Evolutionary conservation across 2,888 invertebrate species (phyloP).

Genomic region (Lithophane ornitopus): DNA sequence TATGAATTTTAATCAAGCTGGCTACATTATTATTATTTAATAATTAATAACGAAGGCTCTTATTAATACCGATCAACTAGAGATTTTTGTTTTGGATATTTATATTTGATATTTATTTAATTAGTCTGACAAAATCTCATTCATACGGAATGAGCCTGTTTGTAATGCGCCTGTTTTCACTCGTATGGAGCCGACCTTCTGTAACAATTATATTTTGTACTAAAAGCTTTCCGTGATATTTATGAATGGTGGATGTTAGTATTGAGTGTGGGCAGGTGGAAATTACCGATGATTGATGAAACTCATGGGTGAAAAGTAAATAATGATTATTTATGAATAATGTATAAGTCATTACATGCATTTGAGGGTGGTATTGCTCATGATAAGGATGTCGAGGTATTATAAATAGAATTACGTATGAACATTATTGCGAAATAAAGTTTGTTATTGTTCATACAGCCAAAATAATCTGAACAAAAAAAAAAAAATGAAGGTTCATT

Average conservation of each 20-base stretch:
- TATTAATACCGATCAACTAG: background rate
- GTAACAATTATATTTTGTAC: background rate
- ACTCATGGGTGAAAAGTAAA: background rate
- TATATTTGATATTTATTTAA: background rate
- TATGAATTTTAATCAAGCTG: background rate
- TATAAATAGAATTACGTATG: no score
- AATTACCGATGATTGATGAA: slow-evolving; percentile 21
- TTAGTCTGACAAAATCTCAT: background rate
- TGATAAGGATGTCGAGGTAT: background rate
- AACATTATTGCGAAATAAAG: background rate
- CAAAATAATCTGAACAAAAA: background rate
- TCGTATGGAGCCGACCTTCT: background rate
- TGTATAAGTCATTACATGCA: background rate
- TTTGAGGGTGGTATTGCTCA: background rate
- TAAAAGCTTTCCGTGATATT: background rate
- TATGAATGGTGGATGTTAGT: background rate
- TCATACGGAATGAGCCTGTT: no score
- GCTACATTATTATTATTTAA: background rate
- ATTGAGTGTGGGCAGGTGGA: background rate
- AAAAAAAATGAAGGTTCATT: no score
- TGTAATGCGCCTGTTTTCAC: no score
- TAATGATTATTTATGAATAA: slow-evolving; percentile 20
- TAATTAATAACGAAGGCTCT: background rate
- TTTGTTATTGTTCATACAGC: background rate
- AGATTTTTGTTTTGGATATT: background rate